phyloP scores from a whole-genome alignment of 2,113 vertebrate genomes.

The Plotosus lineatus region DNA sequence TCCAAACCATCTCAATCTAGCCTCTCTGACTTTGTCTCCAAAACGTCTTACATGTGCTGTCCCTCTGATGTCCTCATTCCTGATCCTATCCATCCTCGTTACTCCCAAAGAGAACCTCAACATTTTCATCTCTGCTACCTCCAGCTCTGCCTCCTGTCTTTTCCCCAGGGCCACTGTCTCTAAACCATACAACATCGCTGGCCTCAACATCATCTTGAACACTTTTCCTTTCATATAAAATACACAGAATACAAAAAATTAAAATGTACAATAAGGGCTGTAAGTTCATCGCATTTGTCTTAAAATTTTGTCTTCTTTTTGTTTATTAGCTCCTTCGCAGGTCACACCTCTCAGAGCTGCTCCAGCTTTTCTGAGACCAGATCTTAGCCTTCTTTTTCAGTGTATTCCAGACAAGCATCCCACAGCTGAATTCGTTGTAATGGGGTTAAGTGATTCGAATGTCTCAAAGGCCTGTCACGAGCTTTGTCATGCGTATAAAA shows the following conservation, averaged over 20 bases:
- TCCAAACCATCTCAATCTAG: too few species aligned
- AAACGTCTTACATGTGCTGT: too few species aligned
- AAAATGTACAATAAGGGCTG: background rate
- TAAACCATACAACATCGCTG: too few species aligned
- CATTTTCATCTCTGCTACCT: too few species aligned
- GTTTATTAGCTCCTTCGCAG: conserved; percentile 17
- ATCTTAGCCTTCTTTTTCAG: background rate
- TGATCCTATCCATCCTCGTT: too few species aligned
- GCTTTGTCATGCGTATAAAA: conserved; percentile 50
- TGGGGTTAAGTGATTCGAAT: conserved; percentile 42
- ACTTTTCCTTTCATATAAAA: too few species aligned
- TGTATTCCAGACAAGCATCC: conserved; percentile 17
- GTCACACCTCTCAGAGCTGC: background rate
- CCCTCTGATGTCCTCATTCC: too few species aligned
- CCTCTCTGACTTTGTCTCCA: too few species aligned
- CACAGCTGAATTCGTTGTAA: conserved; percentile 54
- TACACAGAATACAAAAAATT: background rate
- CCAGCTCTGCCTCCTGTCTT: too few species aligned
- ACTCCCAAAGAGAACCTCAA: too few species aligned
- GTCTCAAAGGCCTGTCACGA: conserved; percentile 47
- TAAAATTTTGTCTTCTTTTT: background rate
- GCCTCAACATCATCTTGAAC: too few species aligned
- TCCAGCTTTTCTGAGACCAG: background rate
- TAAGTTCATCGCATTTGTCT: background rate
- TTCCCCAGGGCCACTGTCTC: too few species aligned